Percentiles rank a stretch among this genome's conserved stretches.
Conservation (phyloP, 2,113 vertebrate genomes). For the human region GRCh38 chr3:155270001-155270500, state of each 20-base stretch:
- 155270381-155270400: constrained; percentile 17
- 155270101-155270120: not conserved
- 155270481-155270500: constrained; percentile 24
- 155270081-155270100: not conserved
- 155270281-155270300: not conserved
- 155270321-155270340: not conserved
- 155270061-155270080: not conserved
- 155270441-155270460: constrained; percentile 19
- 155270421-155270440: not conserved
- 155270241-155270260: not conserved
- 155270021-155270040: not conserved
- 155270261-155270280: constrained; percentile 9
- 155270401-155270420: not conserved
- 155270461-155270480: not conserved
- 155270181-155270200: not conserved
- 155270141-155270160: not conserved
- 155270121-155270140: not conserved
- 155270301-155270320: not conserved
- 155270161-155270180: not conserved
- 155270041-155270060: constrained; percentile 12
- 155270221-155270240: not conserved
- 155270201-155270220: not conserved
- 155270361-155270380: not conserved
- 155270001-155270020: not conserved
- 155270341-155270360: not conserved